Percentiles rank a stretch among this genome's conserved stretches.
Evolutionary conservation across 64 coral and sea anemone species (phyloP).

Genomic region (Orbicella faveolata): DNA sequence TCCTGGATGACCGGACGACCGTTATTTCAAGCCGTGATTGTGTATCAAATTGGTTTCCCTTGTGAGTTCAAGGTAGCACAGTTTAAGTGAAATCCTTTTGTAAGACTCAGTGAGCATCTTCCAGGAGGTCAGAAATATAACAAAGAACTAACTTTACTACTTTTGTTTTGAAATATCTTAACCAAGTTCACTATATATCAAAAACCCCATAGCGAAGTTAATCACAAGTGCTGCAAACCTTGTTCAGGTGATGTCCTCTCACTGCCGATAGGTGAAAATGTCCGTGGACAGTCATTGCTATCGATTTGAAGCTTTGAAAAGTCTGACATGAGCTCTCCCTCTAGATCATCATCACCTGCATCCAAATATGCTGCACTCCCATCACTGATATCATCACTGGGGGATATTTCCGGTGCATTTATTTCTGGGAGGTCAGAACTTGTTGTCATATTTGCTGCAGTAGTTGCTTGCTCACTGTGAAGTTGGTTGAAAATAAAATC

Average conservation of each 20-base stretch:
- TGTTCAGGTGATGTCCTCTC: conserved; percentile 76
- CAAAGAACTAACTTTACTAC: too few species aligned
- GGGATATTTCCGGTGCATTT: neutral
- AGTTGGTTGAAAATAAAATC: too few species aligned
- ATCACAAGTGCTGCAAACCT: conserved; percentile 29
- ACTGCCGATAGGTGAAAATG: conserved; percentile 95
- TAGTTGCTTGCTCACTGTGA: neutral
- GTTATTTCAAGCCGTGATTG: too few species aligned
- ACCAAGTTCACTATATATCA: too few species aligned
- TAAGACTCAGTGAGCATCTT: too few species aligned
- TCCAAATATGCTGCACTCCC: neutral
- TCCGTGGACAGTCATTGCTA: conserved; percentile 39
- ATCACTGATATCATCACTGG: neutral
- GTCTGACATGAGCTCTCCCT: conserved; percentile 25
- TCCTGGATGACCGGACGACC: too few species aligned
- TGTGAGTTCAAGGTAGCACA: too few species aligned
- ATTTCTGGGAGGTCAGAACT: conserved; percentile 8
- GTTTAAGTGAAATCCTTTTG: too few species aligned
- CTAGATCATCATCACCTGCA: neutral
- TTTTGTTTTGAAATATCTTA: neutral
- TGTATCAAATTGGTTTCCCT: too few species aligned
- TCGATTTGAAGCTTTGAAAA: conserved; percentile 44
- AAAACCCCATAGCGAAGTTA: neutral
- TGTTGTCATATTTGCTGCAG: conserved; percentile 2
- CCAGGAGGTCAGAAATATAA: too few species aligned